Evolutionary conservation across 2,113 vertebrate genomes (phyloP).

Genomic region (Rattus norvegicus): GRCr8 NC_086030.1:50618001-50618500

Average conservation of each 20-base stretch:
- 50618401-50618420: too few species aligned
- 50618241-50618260: not conserved
- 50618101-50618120: not conserved
- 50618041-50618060: not conserved
- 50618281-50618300: not conserved
- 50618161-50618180: not conserved
- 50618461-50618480: not conserved
- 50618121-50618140: not conserved
- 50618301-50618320: not conserved
- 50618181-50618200: not conserved
- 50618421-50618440: not conserved
- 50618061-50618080: too few species aligned
- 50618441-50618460: not conserved
- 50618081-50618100: not conserved
- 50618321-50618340: too few species aligned
- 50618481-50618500: not conserved
- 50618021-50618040: not conserved
- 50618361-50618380: not conserved
- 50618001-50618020: not conserved
- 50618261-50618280: not conserved
- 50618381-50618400: not conserved
- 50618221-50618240: not conserved
- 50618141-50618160: not conserved
- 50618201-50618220: not conserved
- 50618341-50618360: not conserved